phyloP scores from a whole-genome alignment of 2,888 invertebrate genomes.

The Ectemnius continuus region DNA sequence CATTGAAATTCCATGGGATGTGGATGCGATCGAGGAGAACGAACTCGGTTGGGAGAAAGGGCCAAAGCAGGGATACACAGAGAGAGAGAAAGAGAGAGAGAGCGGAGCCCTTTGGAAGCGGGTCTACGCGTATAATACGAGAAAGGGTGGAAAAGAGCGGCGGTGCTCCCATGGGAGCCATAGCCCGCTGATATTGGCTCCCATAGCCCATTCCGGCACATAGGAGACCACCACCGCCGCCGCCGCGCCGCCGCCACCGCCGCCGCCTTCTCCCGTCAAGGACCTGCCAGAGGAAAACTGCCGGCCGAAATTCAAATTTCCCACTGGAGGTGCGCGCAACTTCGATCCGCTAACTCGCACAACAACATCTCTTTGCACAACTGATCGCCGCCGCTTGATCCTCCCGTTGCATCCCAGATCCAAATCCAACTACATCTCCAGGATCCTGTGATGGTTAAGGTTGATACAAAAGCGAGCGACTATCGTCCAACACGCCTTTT shows the following conservation, averaged over 20 bases:
- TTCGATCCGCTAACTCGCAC: constrained; percentile 59
- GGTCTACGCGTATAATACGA: constrained; percentile 60
- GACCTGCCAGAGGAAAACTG: constrained; percentile 57
- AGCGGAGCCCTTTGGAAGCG: constrained; percentile 45
- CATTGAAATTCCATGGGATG: constrained; percentile 63
- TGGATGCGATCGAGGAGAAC: constrained; percentile 57
- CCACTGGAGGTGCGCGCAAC: constrained; percentile 60
- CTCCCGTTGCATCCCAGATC: neutral
- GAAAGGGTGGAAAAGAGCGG: constrained; percentile 62
- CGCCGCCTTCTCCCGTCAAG: constrained; percentile 45
- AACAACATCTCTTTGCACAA: constrained; percentile 24
- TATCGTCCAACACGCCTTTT: too few species aligned
- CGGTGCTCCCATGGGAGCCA: constrained; percentile 66
- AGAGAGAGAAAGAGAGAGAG: constrained; percentile 28
- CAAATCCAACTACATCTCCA: too few species aligned
- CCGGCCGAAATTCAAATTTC: constrained; percentile 63
- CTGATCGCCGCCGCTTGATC: constrained; percentile 33
- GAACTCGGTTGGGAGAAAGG: constrained; percentile 43
- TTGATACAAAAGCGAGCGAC: too few species aligned
- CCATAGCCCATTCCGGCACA: constrained; percentile 65
- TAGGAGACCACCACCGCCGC: constrained; percentile 56
- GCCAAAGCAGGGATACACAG: constrained; percentile 1
- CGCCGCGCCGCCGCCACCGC: constrained; percentile 57
- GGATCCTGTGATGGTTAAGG: too few species aligned
- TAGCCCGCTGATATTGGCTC: constrained; percentile 71